Evolutionary conservation across 1,140 invertebrate genomes (phyloP).

Genomic region (Holcopasites calliopsidis): DNA sequence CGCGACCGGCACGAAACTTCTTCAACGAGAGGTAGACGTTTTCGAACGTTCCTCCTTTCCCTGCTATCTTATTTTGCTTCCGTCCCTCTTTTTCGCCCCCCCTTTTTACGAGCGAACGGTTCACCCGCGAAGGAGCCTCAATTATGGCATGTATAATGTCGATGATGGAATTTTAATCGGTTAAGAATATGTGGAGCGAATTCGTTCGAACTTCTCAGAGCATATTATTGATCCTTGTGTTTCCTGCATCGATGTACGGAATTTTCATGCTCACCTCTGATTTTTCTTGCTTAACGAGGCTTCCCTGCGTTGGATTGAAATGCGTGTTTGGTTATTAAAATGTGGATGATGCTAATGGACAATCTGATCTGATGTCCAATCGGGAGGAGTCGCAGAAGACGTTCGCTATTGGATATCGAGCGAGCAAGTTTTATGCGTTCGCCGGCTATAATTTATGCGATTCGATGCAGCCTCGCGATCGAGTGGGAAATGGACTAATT

Average conservation of each 20-base stretch:
- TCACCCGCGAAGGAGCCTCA: not conserved
- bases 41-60: not conserved
- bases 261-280: no score
- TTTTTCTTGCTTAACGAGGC: no score
- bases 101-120: not conserved
- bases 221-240: no score
- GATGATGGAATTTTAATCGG: constrained; percentile 10
- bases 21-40: not conserved
- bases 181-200: not conserved
- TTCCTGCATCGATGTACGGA: not conserved
- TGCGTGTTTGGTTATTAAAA: no score
- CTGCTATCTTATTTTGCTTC: not conserved
- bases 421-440: not conserved
- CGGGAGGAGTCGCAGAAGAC: no score
- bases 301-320: no score
- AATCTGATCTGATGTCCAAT: no score
- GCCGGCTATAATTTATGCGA: constrained; percentile 13
- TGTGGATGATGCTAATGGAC: no score
- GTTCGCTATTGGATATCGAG: not conserved
- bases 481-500: constrained; percentile 36
- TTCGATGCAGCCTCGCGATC: not conserved
- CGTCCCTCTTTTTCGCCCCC: not conserved
- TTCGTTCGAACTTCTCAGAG: not conserved
- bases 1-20: constrained; percentile 20
- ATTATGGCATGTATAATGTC: constrained; percentile 13